Percentiles rank a stretch among this genome's conserved stretches.
phyloP scores from a whole-genome alignment of 2,888 invertebrate species.

The Cylindroiulus punctatus region DNA sequence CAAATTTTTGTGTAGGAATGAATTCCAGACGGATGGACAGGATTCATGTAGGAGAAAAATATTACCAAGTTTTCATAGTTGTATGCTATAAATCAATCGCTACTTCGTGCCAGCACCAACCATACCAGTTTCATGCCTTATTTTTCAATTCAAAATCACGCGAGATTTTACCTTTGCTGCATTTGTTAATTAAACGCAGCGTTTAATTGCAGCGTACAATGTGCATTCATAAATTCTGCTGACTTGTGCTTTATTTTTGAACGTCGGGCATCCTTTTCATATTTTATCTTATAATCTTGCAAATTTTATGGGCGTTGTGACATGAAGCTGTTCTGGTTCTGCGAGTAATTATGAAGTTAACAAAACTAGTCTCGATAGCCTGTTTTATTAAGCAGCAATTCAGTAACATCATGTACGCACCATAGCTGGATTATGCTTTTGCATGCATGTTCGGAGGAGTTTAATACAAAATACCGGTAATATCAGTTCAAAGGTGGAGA shows the following conservation, averaged over 20 bases:
- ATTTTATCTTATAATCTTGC: constrained; percentile 19
- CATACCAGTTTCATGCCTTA: background rate
- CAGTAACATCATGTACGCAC: too few species aligned
- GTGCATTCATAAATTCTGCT: background rate
- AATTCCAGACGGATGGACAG: background rate
- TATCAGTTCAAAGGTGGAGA: too few species aligned
- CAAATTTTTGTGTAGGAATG: constrained; percentile 29
- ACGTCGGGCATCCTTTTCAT: background rate
- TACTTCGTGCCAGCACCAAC: background rate
- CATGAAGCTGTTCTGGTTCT: constrained; percentile 21
- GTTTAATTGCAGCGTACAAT: too few species aligned
- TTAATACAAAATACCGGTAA: too few species aligned
- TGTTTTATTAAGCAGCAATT: background rate
- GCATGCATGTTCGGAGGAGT: too few species aligned
- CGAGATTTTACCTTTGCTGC: background rate
- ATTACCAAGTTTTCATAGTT: background rate
- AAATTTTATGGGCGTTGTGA: constrained; percentile 34
- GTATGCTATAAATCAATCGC: constrained; percentile 13
- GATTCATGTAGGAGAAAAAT: constrained; percentile 1
- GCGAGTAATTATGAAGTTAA: background rate
- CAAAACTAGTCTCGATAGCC: background rate
- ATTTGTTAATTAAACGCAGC: too few species aligned
- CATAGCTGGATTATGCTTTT: too few species aligned
- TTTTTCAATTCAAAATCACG: background rate
- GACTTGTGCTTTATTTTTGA: background rate